Evolutionary conservation across 2,888 invertebrate species (phyloP).

Genomic region (Melanchra persicariae): DNA sequence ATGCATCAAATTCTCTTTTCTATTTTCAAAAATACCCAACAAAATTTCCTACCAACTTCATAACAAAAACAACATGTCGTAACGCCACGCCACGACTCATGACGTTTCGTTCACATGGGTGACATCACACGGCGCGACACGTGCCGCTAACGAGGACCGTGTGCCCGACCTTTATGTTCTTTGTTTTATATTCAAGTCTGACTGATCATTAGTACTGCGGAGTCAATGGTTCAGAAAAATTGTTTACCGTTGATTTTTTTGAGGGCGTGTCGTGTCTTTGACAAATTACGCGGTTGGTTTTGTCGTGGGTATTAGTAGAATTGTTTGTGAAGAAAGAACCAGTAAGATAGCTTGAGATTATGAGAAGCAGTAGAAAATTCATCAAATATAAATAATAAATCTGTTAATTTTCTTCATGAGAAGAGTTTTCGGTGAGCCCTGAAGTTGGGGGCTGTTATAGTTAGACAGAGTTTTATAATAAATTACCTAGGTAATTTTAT

Average conservation of each 20-base stretch:
- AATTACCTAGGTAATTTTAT: too few relatives aligned
- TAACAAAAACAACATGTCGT: slow-evolving; percentile 13
- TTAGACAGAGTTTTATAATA: too few relatives aligned
- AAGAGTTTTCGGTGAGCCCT: too few relatives aligned
- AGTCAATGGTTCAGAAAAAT: slow-evolving; percentile 49
- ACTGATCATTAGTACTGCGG: slow-evolving; percentile 52
- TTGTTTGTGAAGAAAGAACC: not conserved
- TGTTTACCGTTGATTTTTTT: slow-evolving; percentile 49
- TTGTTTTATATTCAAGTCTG: slow-evolving; percentile 56
- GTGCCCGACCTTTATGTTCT: slow-evolving; percentile 41
- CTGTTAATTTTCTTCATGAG: too few relatives aligned
- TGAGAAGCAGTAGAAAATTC: too few relatives aligned
- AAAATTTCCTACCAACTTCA: slow-evolving; percentile 4
- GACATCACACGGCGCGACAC: slow-evolving; percentile 66
- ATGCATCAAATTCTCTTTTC: too few relatives aligned
- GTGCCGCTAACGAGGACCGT: slow-evolving; percentile 67
- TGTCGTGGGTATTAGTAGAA: not conserved
- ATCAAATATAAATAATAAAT: too few relatives aligned
- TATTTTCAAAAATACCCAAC: not conserved
- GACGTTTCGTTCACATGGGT: slow-evolving; percentile 59
- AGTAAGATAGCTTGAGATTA: too few relatives aligned
- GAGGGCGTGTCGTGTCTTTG: not conserved
- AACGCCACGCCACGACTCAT: slow-evolving; percentile 24
- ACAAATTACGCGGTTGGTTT: not conserved
- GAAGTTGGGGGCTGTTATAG: too few relatives aligned